Evolutionary conservation across 2,113 vertebrate genomes (phyloP), one percentile per base, ranked within the genome.

Genomic region (Pachycephala philippinensis): DNA sequence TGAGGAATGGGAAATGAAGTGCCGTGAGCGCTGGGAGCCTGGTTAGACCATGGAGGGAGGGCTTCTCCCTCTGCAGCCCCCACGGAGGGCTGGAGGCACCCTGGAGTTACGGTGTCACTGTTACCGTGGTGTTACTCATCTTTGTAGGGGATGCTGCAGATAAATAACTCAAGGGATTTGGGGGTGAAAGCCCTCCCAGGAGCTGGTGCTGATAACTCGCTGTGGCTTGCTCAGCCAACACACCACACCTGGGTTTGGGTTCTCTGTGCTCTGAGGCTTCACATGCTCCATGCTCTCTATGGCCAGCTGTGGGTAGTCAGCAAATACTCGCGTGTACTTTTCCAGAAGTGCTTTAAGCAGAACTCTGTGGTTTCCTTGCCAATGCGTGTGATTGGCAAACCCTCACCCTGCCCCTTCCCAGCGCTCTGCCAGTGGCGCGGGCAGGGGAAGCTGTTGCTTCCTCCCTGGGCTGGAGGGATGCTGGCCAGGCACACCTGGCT

Each of bases 31-130:
- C 6, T 52, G 71, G 27, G 39, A 71, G 30, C 15, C 42, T 63
- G 74, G 54, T 42, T 37, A 10, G 45, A 18, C 24, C 19, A 0
- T 0, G 2, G 9, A 53, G 61, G 2, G 11, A 56, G 57, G 19
- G n/a, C 30, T 71, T 40, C 28, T 31, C 19, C 20, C 20, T 44
- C 0, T 18, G 56, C 26, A 3, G 6, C 30, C 3, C 2, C 22
- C 0, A 0, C 66, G 2, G 9, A 49, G 80, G n/a, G 26, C 40
- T 76, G 28, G 5, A 3, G 7, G 31, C 23, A 3, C 28, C 0
- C 0, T 22, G 26, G 42, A 15, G 56, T 35, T 16, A 7, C 11
- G 5, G 56, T 26, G 47, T 15, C 20, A 3, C 50, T 64, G 31
- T 27, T 17, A 10, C 19, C 0, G 0, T 24, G 28, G 40, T 1